phyloP scores from a whole-genome alignment of 2,888 invertebrate genomes.

The Colletes collaris region DNA sequence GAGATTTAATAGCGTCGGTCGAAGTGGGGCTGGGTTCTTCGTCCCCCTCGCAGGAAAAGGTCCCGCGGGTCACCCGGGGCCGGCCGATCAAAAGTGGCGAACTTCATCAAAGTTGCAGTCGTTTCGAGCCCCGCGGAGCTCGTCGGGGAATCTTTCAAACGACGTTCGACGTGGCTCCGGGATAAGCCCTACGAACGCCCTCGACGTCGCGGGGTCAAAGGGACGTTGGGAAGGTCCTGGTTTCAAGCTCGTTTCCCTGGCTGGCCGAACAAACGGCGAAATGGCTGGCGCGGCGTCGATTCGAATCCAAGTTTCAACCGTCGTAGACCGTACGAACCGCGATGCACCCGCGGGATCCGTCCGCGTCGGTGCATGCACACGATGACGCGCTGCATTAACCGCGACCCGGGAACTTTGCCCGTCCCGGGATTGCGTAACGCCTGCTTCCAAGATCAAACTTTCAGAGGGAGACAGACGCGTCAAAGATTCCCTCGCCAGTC shows the following conservation, averaged over 20 bases:
- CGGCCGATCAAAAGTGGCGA: constrained; percentile 21
- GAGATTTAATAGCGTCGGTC: constrained; percentile 7
- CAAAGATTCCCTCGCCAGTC: constrained; percentile 30
- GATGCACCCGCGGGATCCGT: constrained; percentile 29
- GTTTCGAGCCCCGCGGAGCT: background rate
- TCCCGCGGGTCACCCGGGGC: constrained; percentile 18
- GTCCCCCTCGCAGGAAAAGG: background rate
- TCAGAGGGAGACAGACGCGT: background rate
- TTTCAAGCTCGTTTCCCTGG: constrained; percentile 10
- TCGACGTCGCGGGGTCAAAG: constrained; percentile 23
- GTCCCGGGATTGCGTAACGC: constrained; percentile 37
- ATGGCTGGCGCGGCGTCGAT: constrained; percentile 28
- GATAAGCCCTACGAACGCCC: constrained; percentile 6
- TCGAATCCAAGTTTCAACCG: constrained; percentile 29
- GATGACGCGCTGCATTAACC: constrained; percentile 57
- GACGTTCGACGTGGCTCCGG: constrained; percentile 15
- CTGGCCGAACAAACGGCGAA: constrained; percentile 34
- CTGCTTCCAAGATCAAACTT: constrained; percentile 47
- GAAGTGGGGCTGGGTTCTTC: background rate
- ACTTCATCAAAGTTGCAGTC: constrained; percentile 44
- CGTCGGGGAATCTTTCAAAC: constrained; percentile 23
- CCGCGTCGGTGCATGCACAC: constrained; percentile 36
- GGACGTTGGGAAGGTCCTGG: background rate
- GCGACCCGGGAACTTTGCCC: constrained; percentile 42
- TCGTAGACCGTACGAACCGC: background rate